A percentile compares a stretch with the other conserved stretches of the same genome.
phyloP scores from a whole-genome alignment of 1,140 invertebrate species.

The Wasmannia auropunctata region DNA sequence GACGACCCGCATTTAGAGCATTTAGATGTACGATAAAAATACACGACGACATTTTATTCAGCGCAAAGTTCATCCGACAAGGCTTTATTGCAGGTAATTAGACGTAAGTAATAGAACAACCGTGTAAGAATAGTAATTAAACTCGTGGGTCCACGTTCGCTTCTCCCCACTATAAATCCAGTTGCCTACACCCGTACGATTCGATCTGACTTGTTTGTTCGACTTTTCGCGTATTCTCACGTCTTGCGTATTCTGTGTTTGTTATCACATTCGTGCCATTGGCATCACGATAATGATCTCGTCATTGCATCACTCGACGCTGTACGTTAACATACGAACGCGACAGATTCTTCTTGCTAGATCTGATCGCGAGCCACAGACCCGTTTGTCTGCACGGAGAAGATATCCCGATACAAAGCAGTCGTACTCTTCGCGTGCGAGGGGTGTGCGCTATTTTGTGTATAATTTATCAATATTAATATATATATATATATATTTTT shows the following conservation, averaged over 20 bases:
- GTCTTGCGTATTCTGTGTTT: not conserved
- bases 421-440: not conserved
- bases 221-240: not conserved
- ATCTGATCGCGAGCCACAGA: not conserved
- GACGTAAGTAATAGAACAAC: conserved; percentile 4
- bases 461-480: not conserved
- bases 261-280: conserved; percentile 7
- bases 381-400: conserved; percentile 50
- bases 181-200: not conserved
- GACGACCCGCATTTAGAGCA: not conserved
- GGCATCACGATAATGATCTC: conserved; percentile 6
- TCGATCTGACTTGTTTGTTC: conserved; percentile 27
- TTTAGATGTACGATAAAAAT: not conserved
- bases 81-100: not conserved
- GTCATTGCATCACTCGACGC: not conserved
- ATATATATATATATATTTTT: no score
- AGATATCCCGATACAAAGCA: conserved; percentile 22
- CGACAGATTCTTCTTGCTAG: conserved; percentile 2
- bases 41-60: not conserved
- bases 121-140: conserved; percentile 14
- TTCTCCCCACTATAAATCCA: conserved; percentile 17
- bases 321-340: not conserved
- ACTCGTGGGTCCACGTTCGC: not conserved
- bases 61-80: not conserved
- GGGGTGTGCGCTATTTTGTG: not conserved